Evolutionary conservation across 2,888 invertebrate genomes (phyloP).

Genomic region (Drosophila putrida): DNA sequence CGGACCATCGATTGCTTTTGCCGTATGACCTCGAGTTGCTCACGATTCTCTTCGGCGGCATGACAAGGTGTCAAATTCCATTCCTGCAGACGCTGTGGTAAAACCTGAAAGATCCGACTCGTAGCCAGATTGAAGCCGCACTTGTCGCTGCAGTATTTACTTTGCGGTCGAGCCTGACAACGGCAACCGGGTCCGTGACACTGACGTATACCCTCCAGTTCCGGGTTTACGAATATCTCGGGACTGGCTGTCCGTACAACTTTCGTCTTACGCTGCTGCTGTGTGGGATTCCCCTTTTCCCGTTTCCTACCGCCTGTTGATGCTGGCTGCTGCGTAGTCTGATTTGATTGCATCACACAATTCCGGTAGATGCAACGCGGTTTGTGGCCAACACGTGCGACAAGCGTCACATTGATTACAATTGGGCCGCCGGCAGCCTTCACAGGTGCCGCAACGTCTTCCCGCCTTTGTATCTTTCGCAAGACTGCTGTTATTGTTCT

Average conservation of each 20-base stretch:
- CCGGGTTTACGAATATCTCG: slow-evolving; percentile 84
- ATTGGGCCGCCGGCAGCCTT: slow-evolving; percentile 87
- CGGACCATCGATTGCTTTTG: slow-evolving; percentile 92
- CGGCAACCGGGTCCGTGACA: slow-evolving; percentile 97
- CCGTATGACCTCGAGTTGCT: slow-evolving; percentile 90
- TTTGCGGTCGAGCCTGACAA: slow-evolving; percentile 90
- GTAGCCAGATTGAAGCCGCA: slow-evolving; percentile 96
- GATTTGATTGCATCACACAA: slow-evolving; percentile 81
- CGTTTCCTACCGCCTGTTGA: slow-evolving; percentile 65
- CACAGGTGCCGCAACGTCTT: slow-evolving; percentile 90
- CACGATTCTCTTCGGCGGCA: slow-evolving; percentile 93
- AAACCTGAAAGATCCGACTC: slow-evolving; percentile 91
- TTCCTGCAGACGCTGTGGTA: slow-evolving; percentile 96
- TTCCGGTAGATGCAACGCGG: slow-evolving; percentile 87
- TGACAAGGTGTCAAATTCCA: slow-evolving; percentile 95
- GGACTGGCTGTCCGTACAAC: slow-evolving; percentile 81
- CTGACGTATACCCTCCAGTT: slow-evolving; percentile 90
- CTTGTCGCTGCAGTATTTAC: slow-evolving; percentile 97
- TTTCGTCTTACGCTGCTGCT: slow-evolving; percentile 75
- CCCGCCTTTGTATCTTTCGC: slow-evolving; percentile 55
- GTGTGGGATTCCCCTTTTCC: slow-evolving; percentile 66
- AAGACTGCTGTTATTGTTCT: slow-evolving; percentile 27
- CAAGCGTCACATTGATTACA: slow-evolving; percentile 85
- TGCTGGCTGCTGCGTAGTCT: slow-evolving; percentile 24
- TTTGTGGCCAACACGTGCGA: slow-evolving; percentile 83